Conservation (phyloP, 2,113 vertebrate species). For the Rhinopomastus cyanomelas region DNA sequence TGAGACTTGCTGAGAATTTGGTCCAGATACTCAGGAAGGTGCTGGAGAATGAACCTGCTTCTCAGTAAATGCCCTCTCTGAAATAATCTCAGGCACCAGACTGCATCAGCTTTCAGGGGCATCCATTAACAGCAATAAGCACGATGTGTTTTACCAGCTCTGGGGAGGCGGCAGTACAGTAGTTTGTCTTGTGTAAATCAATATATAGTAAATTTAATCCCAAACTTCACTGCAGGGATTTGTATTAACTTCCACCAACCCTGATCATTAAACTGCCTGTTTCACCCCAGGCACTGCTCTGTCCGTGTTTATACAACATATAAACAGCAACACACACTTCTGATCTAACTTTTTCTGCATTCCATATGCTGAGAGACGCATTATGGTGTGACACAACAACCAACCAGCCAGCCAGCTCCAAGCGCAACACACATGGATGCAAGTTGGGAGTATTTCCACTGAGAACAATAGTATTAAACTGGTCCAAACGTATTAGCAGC, state of each 20-base stretch:
- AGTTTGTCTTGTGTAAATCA: background rate
- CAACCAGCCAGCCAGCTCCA: background rate
- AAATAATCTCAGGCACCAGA: background rate
- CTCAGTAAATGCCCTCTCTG: background rate
- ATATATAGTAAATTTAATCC: background rate
- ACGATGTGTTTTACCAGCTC: background rate
- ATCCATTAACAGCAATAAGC: background rate
- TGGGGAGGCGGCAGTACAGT: background rate
- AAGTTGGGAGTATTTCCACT: background rate
- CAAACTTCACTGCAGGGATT: background rate
- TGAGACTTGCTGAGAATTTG: background rate
- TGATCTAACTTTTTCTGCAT: background rate
- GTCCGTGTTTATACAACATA: background rate
- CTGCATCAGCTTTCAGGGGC: background rate
- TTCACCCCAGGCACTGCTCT: background rate
- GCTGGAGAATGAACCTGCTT: background rate
- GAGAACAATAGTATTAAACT: background rate
- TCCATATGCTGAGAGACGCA: accelerated
- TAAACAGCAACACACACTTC: background rate
- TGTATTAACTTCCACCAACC: background rate
- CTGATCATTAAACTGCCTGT: background rate
- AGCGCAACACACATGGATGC: background rate
- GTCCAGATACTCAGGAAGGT: background rate
- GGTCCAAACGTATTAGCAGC: background rate
- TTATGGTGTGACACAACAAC: background rate